Evolutionary conservation across 2,888 invertebrate species (phyloP).

Genomic region (Agriotes lineatus): DNA sequence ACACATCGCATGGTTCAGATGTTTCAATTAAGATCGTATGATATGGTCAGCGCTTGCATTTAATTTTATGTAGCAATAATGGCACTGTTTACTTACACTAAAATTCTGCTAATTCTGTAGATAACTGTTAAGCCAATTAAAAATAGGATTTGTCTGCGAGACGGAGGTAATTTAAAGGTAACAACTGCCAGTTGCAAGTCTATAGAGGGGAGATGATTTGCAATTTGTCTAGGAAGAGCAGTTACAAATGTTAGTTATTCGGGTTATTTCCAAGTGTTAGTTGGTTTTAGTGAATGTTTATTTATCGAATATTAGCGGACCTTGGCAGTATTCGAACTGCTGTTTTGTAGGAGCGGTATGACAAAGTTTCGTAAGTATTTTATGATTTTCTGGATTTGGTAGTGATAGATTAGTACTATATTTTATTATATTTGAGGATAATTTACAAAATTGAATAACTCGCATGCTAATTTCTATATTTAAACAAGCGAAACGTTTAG

Average conservation of each 20-base stretch:
- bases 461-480: too few species aligned
- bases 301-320: too few species aligned
- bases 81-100: neutral
- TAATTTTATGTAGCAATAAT: neutral
- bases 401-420: too few species aligned
- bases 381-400: too few species aligned
- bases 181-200: neutral
- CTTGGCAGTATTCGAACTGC: too few species aligned
- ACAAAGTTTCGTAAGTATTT: too few species aligned
- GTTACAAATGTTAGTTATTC: neutral
- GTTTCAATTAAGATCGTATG: slow-evolving; percentile 42
- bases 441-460: too few species aligned
- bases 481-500: too few species aligned
- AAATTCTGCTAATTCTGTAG: neutral
- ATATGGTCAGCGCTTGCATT: slow-evolving; percentile 40
- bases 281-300: neutral
- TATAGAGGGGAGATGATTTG: neutral
- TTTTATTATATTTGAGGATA: too few species aligned
- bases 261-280: neutral
- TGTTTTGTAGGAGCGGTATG: too few species aligned
- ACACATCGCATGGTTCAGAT: slow-evolving; percentile 35
- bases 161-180: neutral
- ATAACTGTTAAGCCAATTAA: neutral
- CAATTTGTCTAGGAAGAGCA: neutral
- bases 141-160: neutral